Conservation (phyloP, 2,888 invertebrate species). For the Stenodema calcarata region DNA sequence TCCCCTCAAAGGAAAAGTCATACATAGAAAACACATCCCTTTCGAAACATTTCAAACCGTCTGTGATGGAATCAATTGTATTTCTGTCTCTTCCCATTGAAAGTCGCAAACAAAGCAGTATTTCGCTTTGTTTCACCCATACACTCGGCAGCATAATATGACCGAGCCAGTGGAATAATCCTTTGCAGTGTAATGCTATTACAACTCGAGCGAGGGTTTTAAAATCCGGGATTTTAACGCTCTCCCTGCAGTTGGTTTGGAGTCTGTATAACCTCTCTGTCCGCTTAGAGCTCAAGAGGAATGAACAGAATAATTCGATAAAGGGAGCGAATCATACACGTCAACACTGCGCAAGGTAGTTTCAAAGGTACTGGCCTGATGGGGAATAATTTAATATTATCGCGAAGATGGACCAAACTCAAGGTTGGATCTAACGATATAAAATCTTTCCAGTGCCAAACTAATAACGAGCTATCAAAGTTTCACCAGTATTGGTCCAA, state of each 20-base stretch:
- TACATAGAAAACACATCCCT: neutral
- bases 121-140: neutral
- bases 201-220: neutral
- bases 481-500: too few relatives aligned
- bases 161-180: neutral
- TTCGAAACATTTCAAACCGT: neutral
- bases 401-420: too few relatives aligned
- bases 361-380: too few relatives aligned
- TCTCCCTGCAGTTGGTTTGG: too few relatives aligned
- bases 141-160: neutral
- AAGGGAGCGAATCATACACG: neutral
- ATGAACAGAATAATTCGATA: neutral
- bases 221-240: neutral
- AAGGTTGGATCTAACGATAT: too few relatives aligned
- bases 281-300: neutral
- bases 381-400: too few relatives aligned
- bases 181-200: neutral
- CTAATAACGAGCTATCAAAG: too few relatives aligned
- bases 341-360: too few relatives aligned
- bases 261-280: too few relatives aligned
- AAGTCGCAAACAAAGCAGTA: neutral
- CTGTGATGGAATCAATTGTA: neutral
- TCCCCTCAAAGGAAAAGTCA: neutral
- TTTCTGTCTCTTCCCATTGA: neutral
- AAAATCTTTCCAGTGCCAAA: too few relatives aligned